Conservation (phyloP, 2,888 invertebrate species). For the Phortica magna region DNA sequence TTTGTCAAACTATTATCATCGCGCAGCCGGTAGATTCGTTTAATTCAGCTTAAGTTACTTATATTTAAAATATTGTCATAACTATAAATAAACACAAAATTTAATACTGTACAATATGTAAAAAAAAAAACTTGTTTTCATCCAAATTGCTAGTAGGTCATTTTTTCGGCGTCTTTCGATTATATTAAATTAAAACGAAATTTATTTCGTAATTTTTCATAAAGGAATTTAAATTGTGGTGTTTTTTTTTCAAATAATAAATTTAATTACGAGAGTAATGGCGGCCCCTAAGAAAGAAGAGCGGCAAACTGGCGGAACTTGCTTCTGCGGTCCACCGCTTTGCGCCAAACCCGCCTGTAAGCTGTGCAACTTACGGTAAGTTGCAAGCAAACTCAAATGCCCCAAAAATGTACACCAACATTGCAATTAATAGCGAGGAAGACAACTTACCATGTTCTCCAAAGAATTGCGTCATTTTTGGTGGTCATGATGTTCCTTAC, state of each 20-base stretch:
- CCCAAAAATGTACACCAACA: background rate
- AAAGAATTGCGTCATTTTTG: background rate
- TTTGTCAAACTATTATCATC: background rate
- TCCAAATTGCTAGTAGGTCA: no score
- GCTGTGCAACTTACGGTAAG: background rate
- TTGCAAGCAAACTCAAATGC: background rate
- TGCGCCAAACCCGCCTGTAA: background rate
- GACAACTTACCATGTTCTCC: background rate
- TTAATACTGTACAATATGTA: background rate
- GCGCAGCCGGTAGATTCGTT: background rate
- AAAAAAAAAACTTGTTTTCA: no score
- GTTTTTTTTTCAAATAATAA: no score
- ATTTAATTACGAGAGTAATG: no score
- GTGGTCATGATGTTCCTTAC: background rate
- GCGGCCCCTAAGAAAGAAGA: no score
- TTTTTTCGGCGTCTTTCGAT: no score
- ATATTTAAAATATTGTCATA: background rate
- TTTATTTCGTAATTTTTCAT: no score
- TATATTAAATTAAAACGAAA: no score
- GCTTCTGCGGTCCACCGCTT: background rate
- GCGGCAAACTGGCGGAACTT: background rate
- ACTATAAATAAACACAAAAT: constrained; percentile 10
- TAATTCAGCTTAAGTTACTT: constrained; percentile 8
- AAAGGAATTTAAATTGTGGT: no score
- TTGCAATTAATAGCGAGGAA: background rate